Evolutionary conservation across 2,113 vertebrate genomes (phyloP), one percentile per base, ranked within the genome.

Genomic region (Mormyrus lacerda): DNA sequence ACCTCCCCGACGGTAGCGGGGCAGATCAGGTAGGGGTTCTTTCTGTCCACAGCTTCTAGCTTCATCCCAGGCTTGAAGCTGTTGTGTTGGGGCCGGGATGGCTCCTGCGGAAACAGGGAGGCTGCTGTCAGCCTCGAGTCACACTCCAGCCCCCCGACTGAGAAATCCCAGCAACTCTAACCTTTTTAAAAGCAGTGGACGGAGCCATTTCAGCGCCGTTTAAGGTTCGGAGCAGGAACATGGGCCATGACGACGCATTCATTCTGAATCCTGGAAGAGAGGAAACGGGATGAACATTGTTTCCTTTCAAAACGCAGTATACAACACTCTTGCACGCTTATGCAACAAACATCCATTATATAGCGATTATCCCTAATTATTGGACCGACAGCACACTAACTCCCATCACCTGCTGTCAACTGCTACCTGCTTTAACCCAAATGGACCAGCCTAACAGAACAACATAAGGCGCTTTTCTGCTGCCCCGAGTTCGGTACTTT

Each of bases 231-330:
- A 98, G 90, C 6, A 99, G 96, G 92, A 99, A 99, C 97, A 98
- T 97, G 76, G 98, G 98, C 98, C 98, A 99, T 4, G 98, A 99
- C 0, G 97, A 99, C 0, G 96, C 96, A 88, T 97, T 99, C 98
- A 99, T 99, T 91, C 97, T 95, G 93, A 98, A 99, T 0, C 98
- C 98, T 99, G 85, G 10, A 11, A 87, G n/a, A 8, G 19, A 21
- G 73, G 73, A 79, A 42, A 5, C 31, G 1, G 6, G 73, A 42
- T 76, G 19, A 76, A 42, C n/a, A 69, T 27, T 0, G n/a, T 69
- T 10, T 27, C 61, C n/a, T 69, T 69, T 31, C 61, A 65, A 27
- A 27, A 61, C 55, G 31, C 61, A 27, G 10, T 27, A 13, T 3
- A 13, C n/a, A 27, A 61, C 55, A n/a, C 21, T n/a, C 24, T 61